These are phyloP conservation scores for Palloptera scutellata DNA, from an alignment of 2,888 invertebrate genomes.

Conservation along the genomic window DNA sequence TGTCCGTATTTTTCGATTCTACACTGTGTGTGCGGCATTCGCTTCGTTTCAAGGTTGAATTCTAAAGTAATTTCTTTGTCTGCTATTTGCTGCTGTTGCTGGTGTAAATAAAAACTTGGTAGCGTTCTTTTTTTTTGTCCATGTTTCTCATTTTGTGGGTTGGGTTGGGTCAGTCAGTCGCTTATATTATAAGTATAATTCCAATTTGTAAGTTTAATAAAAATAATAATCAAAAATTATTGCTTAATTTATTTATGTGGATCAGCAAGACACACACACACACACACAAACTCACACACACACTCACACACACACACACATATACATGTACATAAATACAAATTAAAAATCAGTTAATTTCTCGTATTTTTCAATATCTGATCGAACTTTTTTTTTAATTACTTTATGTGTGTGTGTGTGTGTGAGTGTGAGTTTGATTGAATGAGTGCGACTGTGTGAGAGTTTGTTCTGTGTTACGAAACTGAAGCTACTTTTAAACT, in stretches of 20 bases:
- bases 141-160: slow-evolving; percentile 27
- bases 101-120: neutral
- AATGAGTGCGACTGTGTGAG: too few species aligned
- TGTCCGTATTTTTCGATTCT: neutral
- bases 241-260: slow-evolving; percentile 52
- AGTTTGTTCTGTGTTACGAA: too few species aligned
- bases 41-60: slow-evolving; percentile 46
- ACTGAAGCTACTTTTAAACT: slow-evolving; percentile 10
- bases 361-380: neutral
- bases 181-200: slow-evolving; percentile 11
- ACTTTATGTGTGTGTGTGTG: too few species aligned
- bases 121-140: neutral
- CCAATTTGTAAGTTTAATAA: neutral
- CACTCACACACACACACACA: slow-evolving; percentile 1
- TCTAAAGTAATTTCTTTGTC: slow-evolving; percentile 48
- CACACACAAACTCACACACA: too few species aligned
- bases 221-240: slow-evolving; percentile 22
- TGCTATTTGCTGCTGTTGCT: slow-evolving; percentile 4
- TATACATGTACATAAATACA: neutral
- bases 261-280: slow-evolving; percentile 38
- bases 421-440: too few species aligned
- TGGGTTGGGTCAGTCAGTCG: slow-evolving; percentile 31
- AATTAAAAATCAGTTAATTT: slow-evolving; percentile 4
- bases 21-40: neutral
- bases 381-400: too few species aligned